Conservation (phyloP, 1,140 invertebrate species). For the Drosophila chauvacae region DNA sequence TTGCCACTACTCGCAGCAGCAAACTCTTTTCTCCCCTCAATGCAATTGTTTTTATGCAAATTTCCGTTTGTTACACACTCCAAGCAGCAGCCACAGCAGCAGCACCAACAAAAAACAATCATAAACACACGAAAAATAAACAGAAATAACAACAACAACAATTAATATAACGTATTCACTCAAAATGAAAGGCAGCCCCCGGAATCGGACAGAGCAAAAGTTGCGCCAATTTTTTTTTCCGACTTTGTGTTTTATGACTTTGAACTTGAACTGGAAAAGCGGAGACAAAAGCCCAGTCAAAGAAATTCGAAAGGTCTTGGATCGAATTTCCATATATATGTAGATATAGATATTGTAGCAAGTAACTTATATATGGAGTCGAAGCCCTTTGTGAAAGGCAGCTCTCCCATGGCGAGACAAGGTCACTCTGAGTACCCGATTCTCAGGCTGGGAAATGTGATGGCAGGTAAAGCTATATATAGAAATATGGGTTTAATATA, state of each 20-base stretch:
- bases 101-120: neutral
- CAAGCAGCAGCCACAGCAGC: neutral
- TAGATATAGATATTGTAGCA: neutral
- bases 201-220: slow-evolving; percentile 33
- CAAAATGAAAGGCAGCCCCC: slow-evolving; percentile 68
- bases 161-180: slow-evolving; percentile 61
- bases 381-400: slow-evolving; percentile 32
- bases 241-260: slow-evolving; percentile 67
- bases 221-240: slow-evolving; percentile 69
- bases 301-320: slow-evolving; percentile 42
- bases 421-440: slow-evolving; percentile 11
- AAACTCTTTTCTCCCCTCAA: slow-evolving; percentile 15
- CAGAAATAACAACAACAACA: slow-evolving; percentile 9
- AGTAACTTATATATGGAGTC: neutral
- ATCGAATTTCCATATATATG: neutral
- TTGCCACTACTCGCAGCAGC: slow-evolving; percentile 52
- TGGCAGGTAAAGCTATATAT: neutral
- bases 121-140: neutral
- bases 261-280: slow-evolving; percentile 77
- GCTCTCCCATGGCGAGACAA: slow-evolving; percentile 40
- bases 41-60: slow-evolving; percentile 78
- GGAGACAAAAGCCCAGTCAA: slow-evolving; percentile 14
- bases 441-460: slow-evolving; percentile 15
- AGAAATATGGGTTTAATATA: neutral
- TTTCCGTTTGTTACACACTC: slow-evolving; percentile 31